A percentile compares a stretch with the other conserved stretches of the same genome.
Evolutionary conservation across 35 echinoderm and acorn worm species (phyloP).

Genomic region (Heliocidaris erythrogramma): DNA sequence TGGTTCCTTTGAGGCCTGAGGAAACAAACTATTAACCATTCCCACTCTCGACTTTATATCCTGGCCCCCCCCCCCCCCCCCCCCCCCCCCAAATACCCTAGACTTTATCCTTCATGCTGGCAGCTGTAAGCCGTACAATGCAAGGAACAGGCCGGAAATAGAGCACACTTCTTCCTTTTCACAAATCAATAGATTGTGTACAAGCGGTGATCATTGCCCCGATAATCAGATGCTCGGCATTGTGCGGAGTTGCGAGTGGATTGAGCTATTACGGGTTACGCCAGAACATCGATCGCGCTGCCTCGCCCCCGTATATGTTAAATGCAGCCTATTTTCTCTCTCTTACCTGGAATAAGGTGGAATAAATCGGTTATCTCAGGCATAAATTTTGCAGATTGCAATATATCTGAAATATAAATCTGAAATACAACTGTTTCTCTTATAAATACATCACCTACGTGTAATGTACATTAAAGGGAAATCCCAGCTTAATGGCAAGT

Average conservation of each 20-base stretch:
- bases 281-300: neutral
- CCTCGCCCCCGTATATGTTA: neutral
- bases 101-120: neutral
- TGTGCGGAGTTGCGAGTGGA: neutral
- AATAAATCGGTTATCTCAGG: neutral
- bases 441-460: no score
- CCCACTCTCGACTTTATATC: neutral
- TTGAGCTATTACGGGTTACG: neutral
- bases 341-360: neutral
- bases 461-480: no score
- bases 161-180: neutral
- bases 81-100: neutral
- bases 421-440: no score
- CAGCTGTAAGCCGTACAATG: neutral
- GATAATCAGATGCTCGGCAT: neutral
- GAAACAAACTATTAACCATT: neutral
- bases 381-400: no score
- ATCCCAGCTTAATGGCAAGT: no score
- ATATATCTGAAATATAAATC: no score
- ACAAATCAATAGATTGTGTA: slow-evolving; percentile 4
- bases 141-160: neutral
- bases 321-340: neutral
- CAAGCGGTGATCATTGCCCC: neutral
- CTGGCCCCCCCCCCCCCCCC: neutral
- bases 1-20: neutral